Base-by-base conservation (phyloP, 2,797 vertebrate genomes). In the Sitta carolinensis region DNA sequence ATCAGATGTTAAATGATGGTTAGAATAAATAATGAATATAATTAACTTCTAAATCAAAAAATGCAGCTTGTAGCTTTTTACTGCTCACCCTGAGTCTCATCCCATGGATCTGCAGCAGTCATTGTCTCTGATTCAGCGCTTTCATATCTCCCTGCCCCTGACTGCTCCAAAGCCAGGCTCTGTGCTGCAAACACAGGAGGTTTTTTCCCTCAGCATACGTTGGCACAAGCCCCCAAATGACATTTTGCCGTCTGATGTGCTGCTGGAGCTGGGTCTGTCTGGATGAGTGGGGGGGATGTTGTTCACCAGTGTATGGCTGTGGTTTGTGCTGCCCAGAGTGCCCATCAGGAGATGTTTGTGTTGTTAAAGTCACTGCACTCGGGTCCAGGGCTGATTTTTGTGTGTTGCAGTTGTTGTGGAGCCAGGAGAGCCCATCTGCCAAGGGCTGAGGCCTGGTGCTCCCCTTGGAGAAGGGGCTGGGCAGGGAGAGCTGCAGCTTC, bases 61-160 rank as follows among this genome's bases (percentile, higher is more conserved):
- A 34, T 27, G 7, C 38, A 14, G 32, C 57, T 54, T 34, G 11
- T 12, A 38, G 68, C 55, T 62, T 55, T 61, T 69, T 38, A 13
- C 23, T 59, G 63, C 48, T 77, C 32, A 12, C 8, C 1, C 43
- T 8, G 57, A 40, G 22, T 45, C 1, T 2, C 8, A 7, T 50
- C 6, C 26, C 1, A 0, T n/a, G 13, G 14, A 62, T 6, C 54
- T 54, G 59, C 34, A 43, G 4, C 61, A 47, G 0, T 21, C 1
- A 0, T 6, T 23, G 22, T 30, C 36, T 32, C 23, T 50, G 67
- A 4, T 27, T 18, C 48, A 43, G 25, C 20, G 13, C 27, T 62
- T 8, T 51, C 2, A 0, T 27, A 7, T 34, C 40, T 81, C 68
- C 17, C 42, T 72, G 38, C 51, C 57, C 11, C 27, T 43, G 27